phyloP scores from a whole-genome alignment of 2,797 vertebrate genomes.

The Macropodus opercularis region DNA sequence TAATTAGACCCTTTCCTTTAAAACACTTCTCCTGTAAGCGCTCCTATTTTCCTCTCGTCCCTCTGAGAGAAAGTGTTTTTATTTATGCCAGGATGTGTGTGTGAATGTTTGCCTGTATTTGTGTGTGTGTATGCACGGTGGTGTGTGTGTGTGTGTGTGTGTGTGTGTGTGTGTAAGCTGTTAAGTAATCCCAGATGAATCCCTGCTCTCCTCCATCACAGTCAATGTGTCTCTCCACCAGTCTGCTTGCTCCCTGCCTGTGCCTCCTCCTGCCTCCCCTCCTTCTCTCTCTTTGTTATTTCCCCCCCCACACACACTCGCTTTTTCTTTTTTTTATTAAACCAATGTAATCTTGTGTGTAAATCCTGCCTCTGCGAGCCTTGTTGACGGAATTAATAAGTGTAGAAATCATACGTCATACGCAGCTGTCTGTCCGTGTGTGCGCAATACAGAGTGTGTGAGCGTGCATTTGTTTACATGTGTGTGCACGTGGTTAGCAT shows the following conservation, averaged over 20 bases:
- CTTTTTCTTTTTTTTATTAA: slow-evolving; percentile 53
- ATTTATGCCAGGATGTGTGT: slow-evolving; percentile 77
- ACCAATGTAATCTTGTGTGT: slow-evolving; percentile 79
- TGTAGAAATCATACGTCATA: slow-evolving; percentile 76
- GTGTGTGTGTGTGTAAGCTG: slow-evolving; percentile 71
- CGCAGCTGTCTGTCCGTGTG: slow-evolving; percentile 57
- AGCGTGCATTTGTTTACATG: slow-evolving; percentile 71
- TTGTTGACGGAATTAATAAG: slow-evolving; percentile 79
- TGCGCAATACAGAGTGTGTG: slow-evolving; percentile 28
- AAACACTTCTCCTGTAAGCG: slow-evolving; percentile 81
- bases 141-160: slow-evolving; percentile 25
- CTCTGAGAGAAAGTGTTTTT: slow-evolving; percentile 83
- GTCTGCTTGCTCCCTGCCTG: slow-evolving; percentile 58
- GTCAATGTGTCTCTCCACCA: slow-evolving; percentile 70
- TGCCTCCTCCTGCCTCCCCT: slow-evolving; percentile 32
- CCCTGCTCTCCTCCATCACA: slow-evolving; percentile 74
- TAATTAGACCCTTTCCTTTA: slow-evolving; percentile 86
- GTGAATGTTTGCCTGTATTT: slow-evolving; percentile 31
- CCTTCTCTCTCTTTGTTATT: slow-evolving; percentile 58
- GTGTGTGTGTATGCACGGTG: slow-evolving; percentile 9
- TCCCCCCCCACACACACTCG: slow-evolving; percentile 37
- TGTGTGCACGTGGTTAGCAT: slow-evolving; percentile 65
- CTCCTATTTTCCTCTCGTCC: slow-evolving; percentile 77
- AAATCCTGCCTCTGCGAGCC: slow-evolving; percentile 79
- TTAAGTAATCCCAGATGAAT: slow-evolving; percentile 83